A percentile compares a stretch with the other conserved stretches of the same genome.
These are phyloP conservation scores for Nipponacmea schrenckii DNA, from an alignment of 2,888 invertebrate species.

Conservation along the genomic window DNA sequence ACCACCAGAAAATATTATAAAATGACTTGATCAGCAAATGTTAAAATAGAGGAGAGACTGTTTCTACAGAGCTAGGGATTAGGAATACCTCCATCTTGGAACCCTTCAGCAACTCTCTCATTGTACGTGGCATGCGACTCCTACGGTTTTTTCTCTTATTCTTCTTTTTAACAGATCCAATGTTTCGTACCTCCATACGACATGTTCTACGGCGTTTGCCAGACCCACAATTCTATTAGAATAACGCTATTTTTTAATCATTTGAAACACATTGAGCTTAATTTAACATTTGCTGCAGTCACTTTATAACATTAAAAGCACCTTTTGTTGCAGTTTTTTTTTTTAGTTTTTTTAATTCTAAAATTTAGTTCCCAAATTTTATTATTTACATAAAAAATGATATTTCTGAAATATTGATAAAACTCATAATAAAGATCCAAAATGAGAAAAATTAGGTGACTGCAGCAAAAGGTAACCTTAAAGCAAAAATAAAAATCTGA, in stretches of 20 bases:
- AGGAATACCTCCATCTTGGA: neutral
- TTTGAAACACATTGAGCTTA: neutral
- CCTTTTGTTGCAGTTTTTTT: constrained; percentile 38
- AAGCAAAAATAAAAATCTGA: neutral
- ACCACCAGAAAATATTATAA: no score
- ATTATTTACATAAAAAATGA: no score
- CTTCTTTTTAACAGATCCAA: constrained; percentile 8
- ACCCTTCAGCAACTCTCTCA: neutral
- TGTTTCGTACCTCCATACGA: constrained; percentile 39
- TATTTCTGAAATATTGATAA: no score
- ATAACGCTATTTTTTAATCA: neutral
- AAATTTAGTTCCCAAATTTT: no score
- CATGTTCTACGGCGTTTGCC: constrained; percentile 38
- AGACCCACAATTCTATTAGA: constrained; percentile 21
- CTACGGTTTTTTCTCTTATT: constrained; percentile 10
- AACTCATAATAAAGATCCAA: no score
- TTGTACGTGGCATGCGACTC: constrained; percentile 6
- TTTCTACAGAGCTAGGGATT: neutral
- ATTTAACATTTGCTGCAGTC: constrained; percentile 51
- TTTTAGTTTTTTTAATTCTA: no score
- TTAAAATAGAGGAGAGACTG: neutral
- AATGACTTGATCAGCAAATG: constrained; percentile 20
- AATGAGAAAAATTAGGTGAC: constrained; percentile 8
- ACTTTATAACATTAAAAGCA: constrained; percentile 25
- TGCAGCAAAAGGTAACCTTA: constrained; percentile 22